Base-by-base conservation (phyloP, 2,888 invertebrate species). In the Caenorhabditis parvicauda region DNA sequence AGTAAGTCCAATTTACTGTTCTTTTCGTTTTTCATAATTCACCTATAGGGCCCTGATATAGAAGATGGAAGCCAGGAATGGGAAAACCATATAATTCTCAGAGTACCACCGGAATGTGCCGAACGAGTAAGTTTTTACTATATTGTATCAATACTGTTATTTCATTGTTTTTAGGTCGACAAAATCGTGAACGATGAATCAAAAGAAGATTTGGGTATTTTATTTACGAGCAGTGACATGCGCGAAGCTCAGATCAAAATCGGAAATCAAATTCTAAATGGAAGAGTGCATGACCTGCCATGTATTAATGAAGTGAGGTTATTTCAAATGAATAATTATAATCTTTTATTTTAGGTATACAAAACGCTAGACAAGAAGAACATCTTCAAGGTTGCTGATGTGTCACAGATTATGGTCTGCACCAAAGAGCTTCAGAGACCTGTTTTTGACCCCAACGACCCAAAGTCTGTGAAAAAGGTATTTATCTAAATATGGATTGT, bases 301-400 rank as follows among this genome's bases (percentile, higher is more conserved):
- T 76, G 76, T 29, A 55, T 79, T 28, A 65, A 64, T 21, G 78
- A 78, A 63, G 76, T 78, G 48, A 19, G 19, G n/a, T 38, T 24
- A n/a, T 9, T 21, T 9, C 19, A 25, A 12, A 5, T 5, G 29
- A 22, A 48, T n/a, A 48, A 22, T 19, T 9, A 17, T 6, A 17
- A 48, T n/a, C 5, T 12, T 38, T 22, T 55, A 25, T 27, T 64
- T 59, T 50, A 98, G 84, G 90, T 92, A 0, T 84, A 91, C 54
- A 98, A 98, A 84, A 94, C 94, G 0, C 90, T 95, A 53, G 98
- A 98, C 82, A 88, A 87, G 63, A 96, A 94, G 83, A 93, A 90
- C 77, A 91, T 96, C 76, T 98, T 96, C 81, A 98, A 98, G 85
- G 91, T 94, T 1, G 92, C 94, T 0, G 96, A 98, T 82, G 88